These are phyloP conservation scores for Ceratosolen solmsi DNA, from an alignment of 1,140 invertebrate species.

Conservation along the genomic window DNA sequence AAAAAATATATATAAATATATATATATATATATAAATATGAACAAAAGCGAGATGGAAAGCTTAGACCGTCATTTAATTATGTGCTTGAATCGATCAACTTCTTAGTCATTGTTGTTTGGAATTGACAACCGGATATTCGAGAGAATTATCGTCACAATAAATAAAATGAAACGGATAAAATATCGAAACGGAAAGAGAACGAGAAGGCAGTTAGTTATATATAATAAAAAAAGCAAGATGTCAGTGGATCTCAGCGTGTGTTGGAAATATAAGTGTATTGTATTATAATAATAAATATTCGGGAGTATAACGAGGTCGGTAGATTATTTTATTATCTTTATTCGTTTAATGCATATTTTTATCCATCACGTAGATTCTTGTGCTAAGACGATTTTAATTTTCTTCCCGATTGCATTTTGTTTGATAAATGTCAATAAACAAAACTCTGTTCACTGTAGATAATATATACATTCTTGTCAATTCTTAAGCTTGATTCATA, in stretches of 20 bases:
- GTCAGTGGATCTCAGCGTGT: neutral
- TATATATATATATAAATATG: no score
- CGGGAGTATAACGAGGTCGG: slow-evolving; percentile 7
- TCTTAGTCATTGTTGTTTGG: neutral
- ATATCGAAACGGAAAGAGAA: neutral
- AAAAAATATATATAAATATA: no score
- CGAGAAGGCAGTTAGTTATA: no score
- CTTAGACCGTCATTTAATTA: neutral
- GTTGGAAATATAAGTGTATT: slow-evolving; percentile 15
- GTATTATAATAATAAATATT: slow-evolving; percentile 32
- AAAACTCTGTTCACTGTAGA: neutral
- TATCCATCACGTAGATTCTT: neutral
- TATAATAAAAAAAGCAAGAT: neutral
- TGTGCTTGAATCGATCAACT: neutral
- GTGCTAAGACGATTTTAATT: neutral
- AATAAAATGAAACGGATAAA: neutral
- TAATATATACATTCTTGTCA: neutral
- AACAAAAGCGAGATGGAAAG: neutral
- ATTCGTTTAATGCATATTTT: neutral
- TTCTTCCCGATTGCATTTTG: neutral
- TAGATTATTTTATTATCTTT: slow-evolving; percentile 29
- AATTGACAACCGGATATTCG: neutral
- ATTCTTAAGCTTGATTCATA: no score
- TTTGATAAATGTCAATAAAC: neutral
- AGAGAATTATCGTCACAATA: neutral